A percentile compares a stretch with the other conserved stretches of the same genome.
Conservation (phyloP, 2,888 invertebrate species). For the Chrysolina oricalcia region DNA sequence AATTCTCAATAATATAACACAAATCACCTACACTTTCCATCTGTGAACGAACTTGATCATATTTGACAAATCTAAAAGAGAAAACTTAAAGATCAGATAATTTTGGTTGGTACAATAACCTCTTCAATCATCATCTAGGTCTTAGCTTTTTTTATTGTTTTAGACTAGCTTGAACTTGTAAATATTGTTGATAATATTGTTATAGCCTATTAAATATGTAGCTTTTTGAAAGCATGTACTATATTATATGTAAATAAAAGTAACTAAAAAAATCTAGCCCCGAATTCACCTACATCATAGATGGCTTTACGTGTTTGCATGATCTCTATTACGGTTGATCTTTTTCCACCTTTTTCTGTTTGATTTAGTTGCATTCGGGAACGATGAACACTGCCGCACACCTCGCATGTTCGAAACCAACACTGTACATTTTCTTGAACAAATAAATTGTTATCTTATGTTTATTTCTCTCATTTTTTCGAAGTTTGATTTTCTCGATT, state of each 20-base stretch:
- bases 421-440: conserved; percentile 57
- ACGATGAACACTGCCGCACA: conserved; percentile 63
- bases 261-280: conserved; percentile 37
- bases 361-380: conserved; percentile 58
- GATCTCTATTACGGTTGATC: conserved; percentile 31
- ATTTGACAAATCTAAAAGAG: neutral
- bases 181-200: conserved; percentile 56
- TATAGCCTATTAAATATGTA: conserved; percentile 49
- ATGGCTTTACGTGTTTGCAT: conserved; percentile 68
- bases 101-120: conserved; percentile 8
- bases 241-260: conserved; percentile 36
- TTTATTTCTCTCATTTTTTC: conserved; percentile 45
- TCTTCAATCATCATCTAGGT: conserved; percentile 33
- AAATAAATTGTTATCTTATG: conserved; percentile 68
- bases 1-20: too few species aligned
- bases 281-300: conserved; percentile 57
- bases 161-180: conserved; percentile 52
- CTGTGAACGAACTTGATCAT: neutral
- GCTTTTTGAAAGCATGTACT: conserved; percentile 57
- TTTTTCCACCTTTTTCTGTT: neutral
- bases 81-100: neutral
- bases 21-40: neutral
- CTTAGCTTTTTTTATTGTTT: conserved; percentile 51
- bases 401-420: conserved; percentile 61
- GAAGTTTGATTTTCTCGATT: neutral